These are phyloP conservation scores for Indicator indicator DNA, from an alignment of 2,113 vertebrate species.

Conservation along the genomic window DNA sequence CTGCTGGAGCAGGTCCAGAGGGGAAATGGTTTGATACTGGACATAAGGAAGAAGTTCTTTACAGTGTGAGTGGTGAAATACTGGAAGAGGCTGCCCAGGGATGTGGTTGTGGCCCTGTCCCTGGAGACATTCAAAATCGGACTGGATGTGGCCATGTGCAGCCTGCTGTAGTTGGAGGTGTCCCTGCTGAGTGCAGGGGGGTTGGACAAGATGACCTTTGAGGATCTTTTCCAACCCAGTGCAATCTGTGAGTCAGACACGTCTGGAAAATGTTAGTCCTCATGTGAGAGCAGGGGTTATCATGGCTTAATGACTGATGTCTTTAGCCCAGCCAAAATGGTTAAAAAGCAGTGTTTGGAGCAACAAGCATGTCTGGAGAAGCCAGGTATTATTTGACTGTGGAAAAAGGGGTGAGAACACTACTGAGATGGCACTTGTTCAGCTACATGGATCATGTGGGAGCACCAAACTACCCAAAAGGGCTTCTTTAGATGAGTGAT, in stretches of 20 bases:
- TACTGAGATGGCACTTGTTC: neutral
- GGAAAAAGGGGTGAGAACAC: neutral
- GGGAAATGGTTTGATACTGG: too few species aligned
- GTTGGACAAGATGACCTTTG: too few species aligned
- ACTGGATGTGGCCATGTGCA: too few species aligned
- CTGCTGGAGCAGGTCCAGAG: too few species aligned
- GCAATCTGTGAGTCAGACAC: neutral
- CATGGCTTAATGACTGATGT: neutral
- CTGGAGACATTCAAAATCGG: too few species aligned
- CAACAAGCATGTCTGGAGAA: neutral
- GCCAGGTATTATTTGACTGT: neutral
- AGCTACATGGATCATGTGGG: neutral
- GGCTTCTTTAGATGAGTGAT: neutral
- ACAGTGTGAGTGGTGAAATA: too few species aligned
- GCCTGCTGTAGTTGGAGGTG: too few species aligned
- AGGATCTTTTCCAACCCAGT: too few species aligned
- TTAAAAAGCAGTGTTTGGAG: neutral
- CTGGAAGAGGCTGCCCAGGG: too few species aligned
- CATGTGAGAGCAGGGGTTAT: neutral
- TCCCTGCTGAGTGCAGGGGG: too few species aligned
- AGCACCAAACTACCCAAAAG: neutral
- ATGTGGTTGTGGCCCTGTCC: too few species aligned
- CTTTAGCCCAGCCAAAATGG: neutral
- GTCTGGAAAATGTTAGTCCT: neutral
- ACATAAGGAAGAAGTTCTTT: too few species aligned